Percentiles rank a stretch among this genome's conserved stretches.
phyloP scores from a whole-genome alignment of 1,140 invertebrate genomes.

The Saccostrea echinata region DNA sequence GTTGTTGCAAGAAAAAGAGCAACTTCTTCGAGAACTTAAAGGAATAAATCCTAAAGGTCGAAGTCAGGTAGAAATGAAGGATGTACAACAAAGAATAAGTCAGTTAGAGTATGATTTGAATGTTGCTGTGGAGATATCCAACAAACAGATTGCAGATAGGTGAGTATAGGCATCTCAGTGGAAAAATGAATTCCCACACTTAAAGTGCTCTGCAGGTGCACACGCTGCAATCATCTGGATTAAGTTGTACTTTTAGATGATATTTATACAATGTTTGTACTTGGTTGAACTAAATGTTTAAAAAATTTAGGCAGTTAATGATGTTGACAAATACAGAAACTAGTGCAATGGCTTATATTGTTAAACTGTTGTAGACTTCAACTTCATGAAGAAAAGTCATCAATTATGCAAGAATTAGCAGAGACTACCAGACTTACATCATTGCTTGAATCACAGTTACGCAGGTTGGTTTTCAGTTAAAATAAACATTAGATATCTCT shows the following conservation, averaged over 20 bases:
- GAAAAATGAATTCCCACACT: background rate
- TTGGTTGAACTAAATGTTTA: background rate
- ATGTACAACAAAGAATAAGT: slow-evolving; percentile 91
- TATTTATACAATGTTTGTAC: background rate
- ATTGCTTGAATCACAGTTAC: slow-evolving; percentile 93
- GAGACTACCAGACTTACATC: slow-evolving; percentile 94
- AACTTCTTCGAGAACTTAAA: slow-evolving; percentile 91
- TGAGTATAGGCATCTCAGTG: slow-evolving; percentile 55
- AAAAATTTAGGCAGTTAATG: too few species aligned
- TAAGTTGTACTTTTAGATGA: background rate
- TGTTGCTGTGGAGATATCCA: slow-evolving; percentile 94
- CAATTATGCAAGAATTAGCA: slow-evolving; percentile 90
- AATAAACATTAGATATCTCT: background rate
- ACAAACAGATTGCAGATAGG: slow-evolving; percentile 94
- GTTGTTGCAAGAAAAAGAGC: slow-evolving; percentile 96
- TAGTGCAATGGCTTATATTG: background rate
- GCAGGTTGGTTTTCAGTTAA: slow-evolving; percentile 81
- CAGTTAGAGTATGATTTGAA: slow-evolving; percentile 94
- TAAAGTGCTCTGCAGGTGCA: slow-evolving; percentile 15
- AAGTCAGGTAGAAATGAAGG: slow-evolving; percentile 90
- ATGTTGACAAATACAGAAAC: background rate
- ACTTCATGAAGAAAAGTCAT: slow-evolving; percentile 94
- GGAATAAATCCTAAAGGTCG: slow-evolving; percentile 93
- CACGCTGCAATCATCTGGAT: background rate
- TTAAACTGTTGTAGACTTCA: slow-evolving; percentile 84